A percentile compares a stretch with the other conserved stretches of the same genome.
Conservation (phyloP, 2,113 vertebrate species). For the Sceloporus tristichus region DNA sequence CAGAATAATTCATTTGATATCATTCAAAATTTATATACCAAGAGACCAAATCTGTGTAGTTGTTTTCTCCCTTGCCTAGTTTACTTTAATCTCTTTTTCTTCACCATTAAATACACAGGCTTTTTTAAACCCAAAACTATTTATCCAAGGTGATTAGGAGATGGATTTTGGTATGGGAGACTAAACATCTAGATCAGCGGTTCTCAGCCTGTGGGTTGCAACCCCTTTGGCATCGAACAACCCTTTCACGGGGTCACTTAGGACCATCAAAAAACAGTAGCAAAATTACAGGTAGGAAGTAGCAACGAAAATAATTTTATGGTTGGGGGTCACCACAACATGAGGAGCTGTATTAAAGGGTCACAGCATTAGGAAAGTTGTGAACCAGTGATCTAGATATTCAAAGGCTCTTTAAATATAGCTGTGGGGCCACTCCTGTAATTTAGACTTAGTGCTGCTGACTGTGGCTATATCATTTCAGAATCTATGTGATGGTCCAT, state of each 20-base stretch:
- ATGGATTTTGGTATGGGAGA: no score
- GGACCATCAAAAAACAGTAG: no score
- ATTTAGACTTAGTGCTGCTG: no score
- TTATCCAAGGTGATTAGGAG: not conserved
- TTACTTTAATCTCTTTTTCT: not conserved
- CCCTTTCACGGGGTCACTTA: no score
- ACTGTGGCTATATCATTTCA: not conserved
- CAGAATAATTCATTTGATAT: constrained; percentile 21
- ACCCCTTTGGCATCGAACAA: no score
- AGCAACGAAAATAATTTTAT: no score
- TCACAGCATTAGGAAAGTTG: no score
- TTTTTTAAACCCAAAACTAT: not conserved
- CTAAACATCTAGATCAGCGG: not conserved
- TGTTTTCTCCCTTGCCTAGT: not conserved
- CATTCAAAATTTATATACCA: constrained; percentile 10
- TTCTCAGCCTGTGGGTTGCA: no score
- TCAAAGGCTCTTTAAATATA: not conserved
- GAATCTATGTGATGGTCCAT: not conserved
- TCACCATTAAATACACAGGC: not conserved
- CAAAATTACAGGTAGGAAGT: no score
- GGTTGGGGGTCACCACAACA: no score
- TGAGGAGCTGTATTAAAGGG: no score
- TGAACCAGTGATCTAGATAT: no score
- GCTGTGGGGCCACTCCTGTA: not conserved
- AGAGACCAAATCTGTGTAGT: not conserved